Base-by-base conservation (phyloP, 2,888 invertebrate species). In the Drosophila algonquin region DNA sequence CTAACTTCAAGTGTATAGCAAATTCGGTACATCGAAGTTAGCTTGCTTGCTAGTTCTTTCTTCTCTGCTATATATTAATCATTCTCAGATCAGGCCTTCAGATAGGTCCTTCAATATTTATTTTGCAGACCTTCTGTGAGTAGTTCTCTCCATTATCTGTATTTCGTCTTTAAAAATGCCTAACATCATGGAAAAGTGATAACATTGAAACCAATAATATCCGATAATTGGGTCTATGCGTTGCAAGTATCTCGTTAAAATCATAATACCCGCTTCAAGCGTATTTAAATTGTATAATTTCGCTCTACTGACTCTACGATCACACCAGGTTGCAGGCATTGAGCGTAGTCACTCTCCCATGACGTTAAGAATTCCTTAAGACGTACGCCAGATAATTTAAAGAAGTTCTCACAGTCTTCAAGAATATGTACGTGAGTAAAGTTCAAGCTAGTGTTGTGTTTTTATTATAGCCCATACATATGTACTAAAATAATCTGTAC, bases 171-270 rank as follows among this genome's bases (percentile, higher is more conserved):
- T 48, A 84, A 80, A 80, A 85, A 79, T 90, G 89, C 90, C 80
- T 91, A 90, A 63, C 90, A 91, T 91, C 90, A 90, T 91, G 91
- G 91, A 90, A 91, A 91, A 91, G 76, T 90, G 85, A 80, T 64
- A 89, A 76, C 75, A 80, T 77, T 55, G 12, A 48, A 45, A 35
- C 12, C 1, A 12, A 4, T 12, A 35, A 4, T 12, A 35, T 12
- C 14, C 14, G 5, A 12, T 14, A 14, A 14, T 14, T 40, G 5
- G 6, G 6, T 40, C 6, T 6, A 6, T 14, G 14, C 6, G 6
- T 6, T 40, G 40, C 14, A 40, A 35, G 4, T 12, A 35, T 12
- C 12, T 12, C 1, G 12, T 35, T 4, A 12, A 40, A 40, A 14
- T 40, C 40, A 40, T 40, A 14, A 6, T 6, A 40, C 14, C 14